phyloP scores from a whole-genome alignment of 2,113 vertebrate species.

The Axis porcinus region DNA sequence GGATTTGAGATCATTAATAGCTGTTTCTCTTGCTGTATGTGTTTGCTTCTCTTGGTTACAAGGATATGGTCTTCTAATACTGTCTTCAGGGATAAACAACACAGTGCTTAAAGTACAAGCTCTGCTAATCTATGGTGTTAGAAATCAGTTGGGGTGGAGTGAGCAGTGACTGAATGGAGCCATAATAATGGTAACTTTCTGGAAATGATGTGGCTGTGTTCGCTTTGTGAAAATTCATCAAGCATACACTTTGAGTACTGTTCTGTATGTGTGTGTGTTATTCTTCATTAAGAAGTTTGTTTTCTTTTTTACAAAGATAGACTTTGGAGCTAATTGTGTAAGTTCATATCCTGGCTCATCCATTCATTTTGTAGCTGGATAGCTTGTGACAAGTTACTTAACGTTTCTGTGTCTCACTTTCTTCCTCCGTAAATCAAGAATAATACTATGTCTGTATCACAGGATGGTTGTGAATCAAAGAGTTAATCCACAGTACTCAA shows the following conservation, averaged over 20 bases:
- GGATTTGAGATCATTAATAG: neutral
- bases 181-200: neutral
- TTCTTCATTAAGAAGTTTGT: neutral
- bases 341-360: neutral
- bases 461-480: neutral
- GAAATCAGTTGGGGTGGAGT: neutral
- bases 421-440: neutral
- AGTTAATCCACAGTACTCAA: neutral
- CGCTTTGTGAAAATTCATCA: neutral
- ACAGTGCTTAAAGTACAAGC: neutral
- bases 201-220: neutral
- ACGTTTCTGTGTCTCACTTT: neutral
- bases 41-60: neutral
- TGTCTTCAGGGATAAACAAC: neutral
- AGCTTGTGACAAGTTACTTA: neutral
- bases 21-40: neutral
- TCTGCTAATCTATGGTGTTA: neutral
- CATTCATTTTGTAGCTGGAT: neutral
- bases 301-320: neutral
- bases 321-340: neutral
- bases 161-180: neutral
- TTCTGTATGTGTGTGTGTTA: neutral
- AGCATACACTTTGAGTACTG: neutral
- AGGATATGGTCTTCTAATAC: neutral
- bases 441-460: neutral